Evolutionary conservation across 2,113 vertebrate genomes (phyloP), one percentile per base, ranked within the genome.

Genomic region (Rafetus swinhoei): DNA sequence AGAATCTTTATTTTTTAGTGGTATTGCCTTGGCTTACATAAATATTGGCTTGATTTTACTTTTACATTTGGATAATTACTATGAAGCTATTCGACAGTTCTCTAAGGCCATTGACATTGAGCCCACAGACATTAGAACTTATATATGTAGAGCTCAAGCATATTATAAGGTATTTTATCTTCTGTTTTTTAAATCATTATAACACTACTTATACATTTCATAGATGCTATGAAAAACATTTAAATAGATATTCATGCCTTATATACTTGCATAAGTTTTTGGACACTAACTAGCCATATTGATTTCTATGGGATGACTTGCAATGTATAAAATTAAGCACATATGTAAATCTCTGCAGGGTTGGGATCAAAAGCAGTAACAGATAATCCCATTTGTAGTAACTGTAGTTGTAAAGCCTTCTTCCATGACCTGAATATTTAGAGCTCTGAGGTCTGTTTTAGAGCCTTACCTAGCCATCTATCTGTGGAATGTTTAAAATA

Each of bases 21-120:
- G 88, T 86, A 7, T 97, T 82, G 32, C 79, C 81, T 88, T 97
- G 90, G 98, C 98, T 79, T 97, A 98, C 88, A 80, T 98, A 93
- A 98, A 98, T 92, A 97, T 98, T 95, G 98, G 98, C 29, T 95
- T 98, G 79, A 98, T 98, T 92, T 87, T 97, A 86, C 95, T 98
- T 57, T 88, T 98, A 56, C 93, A 98, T 81, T 90, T 98, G 82
- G 57, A 97, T 83, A 96, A 95, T 57, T 98, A 98, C 91, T 85
- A 93, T 81, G 97, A 98, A 96, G 98, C 98, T 45, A 97, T 98
- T 89, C 86, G 13, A 53, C 89, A 96, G 57, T 99, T 99, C 97
- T 97, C 98, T 84, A 96, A 96, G n/a, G 98, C 97, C 55, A 95
- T 99, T 95, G 97, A 88, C 92, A 65, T 95, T 54, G 96, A 98